Base-by-base conservation (phyloP, 2,888 invertebrate species). In the Asteroscopus sphinx region DNA sequence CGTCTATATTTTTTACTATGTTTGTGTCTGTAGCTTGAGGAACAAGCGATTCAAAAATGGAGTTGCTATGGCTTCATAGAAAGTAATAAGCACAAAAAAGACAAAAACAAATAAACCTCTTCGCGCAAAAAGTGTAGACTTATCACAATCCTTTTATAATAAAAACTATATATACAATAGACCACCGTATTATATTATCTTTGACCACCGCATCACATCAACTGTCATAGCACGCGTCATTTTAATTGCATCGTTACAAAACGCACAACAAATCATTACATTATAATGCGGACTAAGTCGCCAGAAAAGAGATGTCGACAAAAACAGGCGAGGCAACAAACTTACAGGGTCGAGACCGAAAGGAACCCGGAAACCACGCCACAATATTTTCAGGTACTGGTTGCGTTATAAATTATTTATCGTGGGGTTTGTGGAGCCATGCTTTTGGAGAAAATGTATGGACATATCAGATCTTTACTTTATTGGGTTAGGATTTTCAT, bases 351-450 rank as follows among this genome's bases (percentile, higher is more conserved):
- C 51, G 82, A 85, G 64, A 47, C 41, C 17, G 86, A 85, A 48
- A 80, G 80, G 73, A 82, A 88, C 80, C 88, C 87, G 83, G 92
- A 92, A 83, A 82, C 83, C 35, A 79, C 81, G 62, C 82, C 86
- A 46, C 89, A 89, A 74, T 89, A 88, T 83, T 92, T 92, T 88
- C 92, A 92, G 90, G 92, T 92, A 81, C 67, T 42, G 35, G 59
- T 46, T 45, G 47, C 47, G 32, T 59, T 80, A 77, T 78, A 71
- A 61, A 80, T 69, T 57, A 73, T 73, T 68, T 68, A 73, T 76
- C 39, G 42, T 40, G n/a, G 11, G 6, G 15, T 13, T 42, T 63
- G 59, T 61, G 49, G 5, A 36, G 52, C 77, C 71, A 77, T 70
- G 67, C 32, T 37, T 70, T 59, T 9, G 6, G 6, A 16, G 26